Conservation (phyloP, 2,888 invertebrate genomes). For the Rhingia campestris region DNA sequence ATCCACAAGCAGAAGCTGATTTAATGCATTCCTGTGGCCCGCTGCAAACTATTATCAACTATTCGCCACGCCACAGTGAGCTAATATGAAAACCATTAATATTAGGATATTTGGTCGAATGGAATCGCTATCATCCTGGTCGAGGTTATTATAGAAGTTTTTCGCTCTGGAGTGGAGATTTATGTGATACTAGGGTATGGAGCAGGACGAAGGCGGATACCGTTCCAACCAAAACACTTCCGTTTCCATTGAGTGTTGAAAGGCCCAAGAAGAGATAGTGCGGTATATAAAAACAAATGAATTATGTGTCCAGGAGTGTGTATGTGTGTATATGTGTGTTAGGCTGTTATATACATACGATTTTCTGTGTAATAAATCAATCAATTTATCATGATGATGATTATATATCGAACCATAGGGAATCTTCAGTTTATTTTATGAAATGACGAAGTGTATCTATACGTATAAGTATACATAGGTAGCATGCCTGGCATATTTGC, state of each 20-base stretch:
- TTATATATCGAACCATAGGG: constrained; percentile 55
- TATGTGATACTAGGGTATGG: constrained; percentile 5
- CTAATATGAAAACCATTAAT: constrained; percentile 66
- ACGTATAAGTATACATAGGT: not conserved
- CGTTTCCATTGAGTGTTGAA: constrained; percentile 12
- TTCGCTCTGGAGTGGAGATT: constrained; percentile 44
- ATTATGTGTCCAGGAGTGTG: constrained; percentile 6
- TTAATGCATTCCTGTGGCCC: constrained; percentile 35
- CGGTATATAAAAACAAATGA: constrained; percentile 28
- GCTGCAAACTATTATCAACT: constrained; percentile 26
- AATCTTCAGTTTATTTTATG: constrained; percentile 11
- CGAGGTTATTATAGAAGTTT: constrained; percentile 59
- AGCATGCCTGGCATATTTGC: not conserved
- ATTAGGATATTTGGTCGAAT: constrained; percentile 61
- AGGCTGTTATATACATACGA: constrained; percentile 10
- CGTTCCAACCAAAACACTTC: constrained; percentile 27
- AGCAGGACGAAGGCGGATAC: constrained; percentile 2
- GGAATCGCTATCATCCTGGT: constrained; percentile 45
- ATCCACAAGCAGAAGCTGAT: not conserved
- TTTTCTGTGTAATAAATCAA: constrained; percentile 58
- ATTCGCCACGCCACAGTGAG: constrained; percentile 35
- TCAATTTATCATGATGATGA: constrained; percentile 62
- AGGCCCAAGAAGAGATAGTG: not conserved
- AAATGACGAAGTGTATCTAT: not conserved
- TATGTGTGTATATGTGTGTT: not conserved